A percentile compares a stretch with the other conserved stretches of the same genome.
phyloP scores from a whole-genome alignment of 1,140 invertebrate genomes.

The Kradibia gibbosae region DNA sequence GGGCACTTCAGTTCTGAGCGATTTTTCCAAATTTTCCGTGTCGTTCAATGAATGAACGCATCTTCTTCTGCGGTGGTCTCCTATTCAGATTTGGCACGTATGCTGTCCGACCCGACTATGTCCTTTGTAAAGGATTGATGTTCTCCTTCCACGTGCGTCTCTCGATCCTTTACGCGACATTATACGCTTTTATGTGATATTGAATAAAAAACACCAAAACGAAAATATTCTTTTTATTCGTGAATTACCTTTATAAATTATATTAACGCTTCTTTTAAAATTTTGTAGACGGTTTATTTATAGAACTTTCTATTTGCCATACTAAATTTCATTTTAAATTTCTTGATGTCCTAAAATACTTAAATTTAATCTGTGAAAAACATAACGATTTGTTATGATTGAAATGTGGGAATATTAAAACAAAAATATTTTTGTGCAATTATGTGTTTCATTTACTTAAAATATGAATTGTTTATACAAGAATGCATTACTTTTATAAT shows the following conservation, averaged over 20 bases:
- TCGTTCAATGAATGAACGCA: not conserved
- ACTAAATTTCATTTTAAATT: too few species aligned
- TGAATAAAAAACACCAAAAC: not conserved
- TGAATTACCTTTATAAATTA: not conserved
- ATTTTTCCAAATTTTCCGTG: not conserved
- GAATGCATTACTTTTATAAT: not conserved
- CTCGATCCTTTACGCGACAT: not conserved
- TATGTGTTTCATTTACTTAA: too few species aligned
- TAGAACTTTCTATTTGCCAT: too few species aligned
- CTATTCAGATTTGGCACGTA: not conserved
- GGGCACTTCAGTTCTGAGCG: constrained; percentile 24
- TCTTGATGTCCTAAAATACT: too few species aligned
- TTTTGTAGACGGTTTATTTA: too few species aligned
- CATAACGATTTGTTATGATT: too few species aligned
- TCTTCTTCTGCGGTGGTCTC: not conserved
- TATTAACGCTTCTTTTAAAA: too few species aligned
- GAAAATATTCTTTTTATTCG: not conserved
- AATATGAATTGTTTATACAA: too few species aligned
- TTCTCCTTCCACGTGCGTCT: not conserved
- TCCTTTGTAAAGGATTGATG: not conserved
- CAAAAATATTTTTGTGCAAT: too few species aligned
- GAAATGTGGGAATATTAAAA: too few species aligned
- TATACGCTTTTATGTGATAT: not conserved
- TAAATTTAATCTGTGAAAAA: too few species aligned
- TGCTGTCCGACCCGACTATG: not conserved